Conservation (phyloP, 2,113 vertebrate genomes). For the Vidua chalybeata region DNA sequence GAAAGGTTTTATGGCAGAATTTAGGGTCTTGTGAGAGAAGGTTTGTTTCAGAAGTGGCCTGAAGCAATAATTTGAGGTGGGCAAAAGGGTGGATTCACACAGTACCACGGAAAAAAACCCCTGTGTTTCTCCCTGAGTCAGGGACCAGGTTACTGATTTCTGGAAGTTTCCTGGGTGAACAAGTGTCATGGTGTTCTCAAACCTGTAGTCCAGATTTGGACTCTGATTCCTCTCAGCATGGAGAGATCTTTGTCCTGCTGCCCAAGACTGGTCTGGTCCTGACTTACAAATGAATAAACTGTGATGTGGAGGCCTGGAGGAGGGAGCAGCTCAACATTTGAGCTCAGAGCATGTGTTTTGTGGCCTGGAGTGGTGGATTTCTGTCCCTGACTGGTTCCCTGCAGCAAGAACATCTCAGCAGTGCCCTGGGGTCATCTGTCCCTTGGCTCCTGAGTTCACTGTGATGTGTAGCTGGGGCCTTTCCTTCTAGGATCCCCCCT, state of each 20-base stretch:
- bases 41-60: neutral
- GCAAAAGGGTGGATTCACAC: neutral
- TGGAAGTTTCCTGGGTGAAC: neutral
- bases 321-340: neutral
- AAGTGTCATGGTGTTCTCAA: neutral
- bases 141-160: constrained; percentile 36
- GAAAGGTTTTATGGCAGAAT: neutral
- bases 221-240: neutral
- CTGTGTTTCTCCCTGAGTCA: neutral
- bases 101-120: rapidly evolving
- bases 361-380: neutral
- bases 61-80: neutral
- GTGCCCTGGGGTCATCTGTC: neutral
- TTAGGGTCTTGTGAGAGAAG: neutral
- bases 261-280: neutral
- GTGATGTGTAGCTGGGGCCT: rapidly evolving
- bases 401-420: neutral
- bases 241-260: constrained; percentile 17
- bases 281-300: neutral
- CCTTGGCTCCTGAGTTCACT: neutral
- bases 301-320: neutral
- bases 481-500: neutral
- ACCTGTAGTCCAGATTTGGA: neutral
- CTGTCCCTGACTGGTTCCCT: neutral
- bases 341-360: neutral